Conservation (phyloP, 2,113 vertebrate species). For the Acanthisitta chloris region DNA sequence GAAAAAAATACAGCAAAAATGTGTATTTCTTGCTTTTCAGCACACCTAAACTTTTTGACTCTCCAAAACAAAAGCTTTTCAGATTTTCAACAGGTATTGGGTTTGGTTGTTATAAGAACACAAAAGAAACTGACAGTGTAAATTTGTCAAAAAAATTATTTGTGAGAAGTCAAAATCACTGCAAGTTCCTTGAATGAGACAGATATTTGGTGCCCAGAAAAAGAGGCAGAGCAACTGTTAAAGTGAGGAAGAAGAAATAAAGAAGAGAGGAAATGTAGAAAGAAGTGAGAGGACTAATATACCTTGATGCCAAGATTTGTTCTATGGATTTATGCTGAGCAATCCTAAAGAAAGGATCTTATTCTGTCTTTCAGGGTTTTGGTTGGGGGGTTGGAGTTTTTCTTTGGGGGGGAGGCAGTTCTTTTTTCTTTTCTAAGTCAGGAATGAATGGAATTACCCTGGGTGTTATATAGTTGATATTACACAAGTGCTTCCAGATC, state of each 20-base stretch:
- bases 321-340: not conserved
- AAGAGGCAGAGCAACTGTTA: not conserved
- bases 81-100: not conserved
- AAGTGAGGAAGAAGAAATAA: not conserved
- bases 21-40: accelerated
- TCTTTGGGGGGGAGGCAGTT: too few relatives aligned
- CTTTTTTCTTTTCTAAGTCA: not conserved
- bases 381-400: too few relatives aligned
- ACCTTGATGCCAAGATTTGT: not conserved
- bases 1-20: not conserved
- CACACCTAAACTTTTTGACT: not conserved
- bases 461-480: not conserved
- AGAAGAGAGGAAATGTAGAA: not conserved
- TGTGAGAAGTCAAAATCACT: not conserved
- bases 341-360: not conserved
- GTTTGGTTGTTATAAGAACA: not conserved
- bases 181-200: not conserved
- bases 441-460: not conserved
- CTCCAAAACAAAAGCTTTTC: not conserved
- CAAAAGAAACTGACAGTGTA: not conserved
- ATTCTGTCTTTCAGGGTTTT: not conserved
- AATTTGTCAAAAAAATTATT: not conserved
- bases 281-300: not conserved
- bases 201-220: not conserved
- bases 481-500: not conserved